phyloP scores from a whole-genome alignment of 1,140 invertebrate species.

The Globodera ellingtonae region DNA sequence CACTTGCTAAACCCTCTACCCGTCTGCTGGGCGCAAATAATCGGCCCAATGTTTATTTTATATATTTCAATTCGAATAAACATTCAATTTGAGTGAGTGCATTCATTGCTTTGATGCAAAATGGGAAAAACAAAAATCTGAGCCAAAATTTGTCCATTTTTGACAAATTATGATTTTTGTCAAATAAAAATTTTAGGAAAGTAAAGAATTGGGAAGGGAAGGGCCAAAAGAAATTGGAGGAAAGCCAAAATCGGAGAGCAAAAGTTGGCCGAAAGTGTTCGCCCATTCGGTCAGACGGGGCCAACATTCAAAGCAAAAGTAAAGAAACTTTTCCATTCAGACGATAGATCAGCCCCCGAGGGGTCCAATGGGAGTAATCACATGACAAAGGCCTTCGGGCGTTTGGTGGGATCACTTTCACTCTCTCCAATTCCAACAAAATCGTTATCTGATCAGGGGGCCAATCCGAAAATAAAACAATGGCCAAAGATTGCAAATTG shows the following conservation, averaged over 20 bases:
- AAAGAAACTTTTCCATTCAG: not conserved
- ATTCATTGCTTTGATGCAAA: too few species aligned
- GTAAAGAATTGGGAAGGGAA: not conserved
- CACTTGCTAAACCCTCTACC: too few species aligned
- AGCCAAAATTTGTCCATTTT: too few species aligned
- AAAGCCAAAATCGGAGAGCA: not conserved
- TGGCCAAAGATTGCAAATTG: too few species aligned
- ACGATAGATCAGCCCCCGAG: not conserved
- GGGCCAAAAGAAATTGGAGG: not conserved
- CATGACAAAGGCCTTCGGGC: not conserved
- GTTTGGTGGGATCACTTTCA: not conserved
- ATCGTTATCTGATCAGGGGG: too few species aligned
- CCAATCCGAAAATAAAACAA: too few species aligned
- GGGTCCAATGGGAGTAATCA: not conserved
- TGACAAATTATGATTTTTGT: too few species aligned
- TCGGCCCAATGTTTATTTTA: too few species aligned
- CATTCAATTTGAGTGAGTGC: too few species aligned
- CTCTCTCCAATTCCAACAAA: not conserved
- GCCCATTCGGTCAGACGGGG: not conserved
- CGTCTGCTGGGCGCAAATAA: too few species aligned
- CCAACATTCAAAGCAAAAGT: not conserved
- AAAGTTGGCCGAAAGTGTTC: not conserved
- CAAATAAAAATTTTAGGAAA: not conserved
- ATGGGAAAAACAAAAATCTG: too few species aligned
- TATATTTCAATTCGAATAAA: too few species aligned